Percentiles rank a stretch among this genome's conserved stretches.
Evolutionary conservation across 2,113 vertebrate species (phyloP).

Genomic region (Protomyctophum bolini): DNA sequence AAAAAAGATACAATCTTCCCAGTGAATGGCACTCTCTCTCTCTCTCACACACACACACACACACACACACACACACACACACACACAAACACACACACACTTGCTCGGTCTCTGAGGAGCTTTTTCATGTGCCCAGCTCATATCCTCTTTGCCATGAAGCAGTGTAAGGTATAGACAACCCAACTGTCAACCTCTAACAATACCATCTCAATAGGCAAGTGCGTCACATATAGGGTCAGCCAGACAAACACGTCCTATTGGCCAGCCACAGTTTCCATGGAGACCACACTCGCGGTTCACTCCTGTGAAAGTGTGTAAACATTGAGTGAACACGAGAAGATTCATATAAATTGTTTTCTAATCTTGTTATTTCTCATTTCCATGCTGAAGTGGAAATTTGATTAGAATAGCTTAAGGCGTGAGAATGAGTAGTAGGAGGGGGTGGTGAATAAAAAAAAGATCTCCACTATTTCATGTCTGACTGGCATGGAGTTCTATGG

Average conservation of each 20-base stretch:
- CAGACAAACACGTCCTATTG: conserved; percentile 60
- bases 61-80: too few species aligned
- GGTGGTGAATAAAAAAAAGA: not conserved
- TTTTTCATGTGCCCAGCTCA: conserved; percentile 59
- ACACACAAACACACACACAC: too few species aligned
- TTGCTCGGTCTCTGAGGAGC: conserved; percentile 41
- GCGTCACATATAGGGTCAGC: conserved; percentile 40
- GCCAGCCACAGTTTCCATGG: conserved; percentile 79
- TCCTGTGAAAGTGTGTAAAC: conserved; percentile 71
- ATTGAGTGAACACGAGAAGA: conserved; percentile 69
- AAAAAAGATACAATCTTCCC: conserved; percentile 17
- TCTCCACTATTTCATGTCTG: conserved; percentile 39
- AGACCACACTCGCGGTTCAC: conserved; percentile 65
- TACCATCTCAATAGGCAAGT: conserved; percentile 67
- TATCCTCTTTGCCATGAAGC: conserved; percentile 61
- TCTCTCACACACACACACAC: too few species aligned
- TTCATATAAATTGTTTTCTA: conserved; percentile 79
- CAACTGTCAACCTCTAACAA: conserved; percentile 64
- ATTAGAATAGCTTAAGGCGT: conserved; percentile 41
- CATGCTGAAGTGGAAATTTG: conserved; percentile 69
- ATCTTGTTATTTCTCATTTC: conserved; percentile 78
- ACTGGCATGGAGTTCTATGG: not conserved
- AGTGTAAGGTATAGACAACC: conserved; percentile 56
- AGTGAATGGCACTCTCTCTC: conserved; percentile 17
- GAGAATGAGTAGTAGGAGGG: conserved; percentile 29